These are phyloP conservation scores for Habropoda laboriosa DNA, from an alignment of 1,140 invertebrate species.

Conservation along the genomic window DNA sequence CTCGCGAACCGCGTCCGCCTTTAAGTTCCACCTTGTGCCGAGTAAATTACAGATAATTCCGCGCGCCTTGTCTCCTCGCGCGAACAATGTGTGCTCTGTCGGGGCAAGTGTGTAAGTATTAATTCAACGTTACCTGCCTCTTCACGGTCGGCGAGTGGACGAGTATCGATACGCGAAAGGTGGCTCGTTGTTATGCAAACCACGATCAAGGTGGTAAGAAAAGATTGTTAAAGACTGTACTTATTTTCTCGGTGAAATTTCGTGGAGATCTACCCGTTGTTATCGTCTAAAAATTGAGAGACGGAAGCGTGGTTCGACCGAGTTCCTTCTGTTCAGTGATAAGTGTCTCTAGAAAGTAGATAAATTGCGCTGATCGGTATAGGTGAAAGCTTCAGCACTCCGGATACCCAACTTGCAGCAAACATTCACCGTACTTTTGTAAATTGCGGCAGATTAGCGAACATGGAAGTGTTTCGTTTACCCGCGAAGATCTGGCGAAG, in stretches of 20 bases:
- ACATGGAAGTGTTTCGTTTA: not conserved
- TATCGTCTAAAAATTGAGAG: too few species aligned
- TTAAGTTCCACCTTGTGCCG: slow-evolving; percentile 5
- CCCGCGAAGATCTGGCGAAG: too few species aligned
- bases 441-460: not conserved
- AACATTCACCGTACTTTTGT: not conserved
- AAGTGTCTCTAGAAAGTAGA: too few species aligned
- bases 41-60: slow-evolving; percentile 18
- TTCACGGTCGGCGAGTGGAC: not conserved
- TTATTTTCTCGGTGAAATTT: too few species aligned
- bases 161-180: not conserved
- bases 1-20: not conserved
- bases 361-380: too few species aligned
- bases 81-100: not conserved
- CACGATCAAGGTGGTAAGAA: not conserved
- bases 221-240: too few species aligned
- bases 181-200: not conserved
- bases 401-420: too few species aligned
- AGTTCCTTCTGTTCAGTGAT: too few species aligned
- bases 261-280: too few species aligned
- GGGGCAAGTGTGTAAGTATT: not conserved
- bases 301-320: too few species aligned
- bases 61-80: slow-evolving; percentile 1
- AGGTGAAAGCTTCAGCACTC: too few species aligned
- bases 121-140: not conserved